Percentiles rank a stretch among this genome's conserved stretches.
These are phyloP conservation scores for Rousettus madagascariensis DNA, from an alignment of 2,797 vertebrate genomes.

Conservation along the genomic window DNA sequence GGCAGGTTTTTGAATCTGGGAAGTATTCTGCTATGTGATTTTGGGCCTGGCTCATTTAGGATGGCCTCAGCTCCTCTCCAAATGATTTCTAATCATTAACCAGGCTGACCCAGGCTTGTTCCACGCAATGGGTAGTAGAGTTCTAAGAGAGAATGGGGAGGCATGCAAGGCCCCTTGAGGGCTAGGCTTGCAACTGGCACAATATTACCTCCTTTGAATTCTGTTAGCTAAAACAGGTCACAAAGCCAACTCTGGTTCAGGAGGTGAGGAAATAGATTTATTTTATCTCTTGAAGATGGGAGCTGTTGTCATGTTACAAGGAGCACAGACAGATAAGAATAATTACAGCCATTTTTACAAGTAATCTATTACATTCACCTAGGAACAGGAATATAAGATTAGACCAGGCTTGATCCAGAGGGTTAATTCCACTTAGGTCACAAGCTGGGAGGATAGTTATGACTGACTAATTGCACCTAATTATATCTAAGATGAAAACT, in stretches of 20 bases:
- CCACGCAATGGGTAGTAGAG: neutral
- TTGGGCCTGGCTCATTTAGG: neutral
- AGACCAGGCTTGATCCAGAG: neutral
- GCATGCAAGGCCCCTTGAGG: neutral
- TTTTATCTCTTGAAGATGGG: neutral
- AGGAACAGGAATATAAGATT: neutral
- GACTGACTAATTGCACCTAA: neutral
- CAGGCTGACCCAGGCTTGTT: neutral
- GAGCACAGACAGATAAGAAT: neutral
- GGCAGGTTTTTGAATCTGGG: neutral
- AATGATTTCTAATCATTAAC: neutral
- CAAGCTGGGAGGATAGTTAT: neutral
- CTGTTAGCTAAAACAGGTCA: neutral
- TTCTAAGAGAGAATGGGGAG: neutral
- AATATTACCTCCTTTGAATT: constrained; percentile 11
- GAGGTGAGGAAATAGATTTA: neutral
- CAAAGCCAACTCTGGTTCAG: neutral
- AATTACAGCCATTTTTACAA: neutral
- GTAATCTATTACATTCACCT: neutral
- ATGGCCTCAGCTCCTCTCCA: neutral
- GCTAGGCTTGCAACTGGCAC: neutral
- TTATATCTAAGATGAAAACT: neutral
- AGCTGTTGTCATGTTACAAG: neutral
- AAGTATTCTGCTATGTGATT: neutral
- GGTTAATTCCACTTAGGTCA: neutral